A percentile compares a stretch with the other conserved stretches of the same genome.
Conservation (phyloP, 2,113 vertebrate genomes). For the Alligator mississippiensis region DNA sequence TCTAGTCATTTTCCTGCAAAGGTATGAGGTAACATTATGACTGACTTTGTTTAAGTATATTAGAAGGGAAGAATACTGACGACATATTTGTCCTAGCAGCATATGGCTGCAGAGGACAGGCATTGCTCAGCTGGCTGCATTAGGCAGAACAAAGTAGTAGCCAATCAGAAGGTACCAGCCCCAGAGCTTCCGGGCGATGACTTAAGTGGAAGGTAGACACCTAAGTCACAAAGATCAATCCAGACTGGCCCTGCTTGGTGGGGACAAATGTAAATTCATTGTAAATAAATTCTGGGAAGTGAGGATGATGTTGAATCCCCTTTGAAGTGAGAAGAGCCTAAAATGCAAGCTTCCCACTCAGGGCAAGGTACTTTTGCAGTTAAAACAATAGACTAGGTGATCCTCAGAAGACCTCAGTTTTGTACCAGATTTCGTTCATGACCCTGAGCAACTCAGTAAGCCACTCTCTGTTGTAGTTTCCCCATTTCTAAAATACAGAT, state of each 20-base stretch:
- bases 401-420: not conserved
- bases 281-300: too few relatives aligned
- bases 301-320: too few relatives aligned
- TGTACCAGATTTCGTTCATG: not conserved
- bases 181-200: not conserved
- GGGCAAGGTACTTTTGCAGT: not conserved
- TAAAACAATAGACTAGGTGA: not conserved
- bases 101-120: not conserved
- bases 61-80: not conserved
- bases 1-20: not conserved
- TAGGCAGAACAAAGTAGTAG: not conserved
- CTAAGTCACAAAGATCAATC: too few relatives aligned
- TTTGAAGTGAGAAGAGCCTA: too few relatives aligned
- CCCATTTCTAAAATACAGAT: not conserved
- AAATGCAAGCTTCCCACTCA: not conserved
- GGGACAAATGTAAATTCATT: too few relatives aligned
- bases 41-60: not conserved
- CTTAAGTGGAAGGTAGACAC: too few relatives aligned
- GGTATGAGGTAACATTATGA: not conserved
- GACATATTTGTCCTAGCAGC: not conserved
- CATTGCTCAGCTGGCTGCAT: not conserved
- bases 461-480: not conserved
- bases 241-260: too few relatives aligned
- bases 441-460: not conserved
- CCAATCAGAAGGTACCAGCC: not conserved